Conservation (phyloP, 2,888 invertebrate species). For the Hecatera dysodea region DNA sequence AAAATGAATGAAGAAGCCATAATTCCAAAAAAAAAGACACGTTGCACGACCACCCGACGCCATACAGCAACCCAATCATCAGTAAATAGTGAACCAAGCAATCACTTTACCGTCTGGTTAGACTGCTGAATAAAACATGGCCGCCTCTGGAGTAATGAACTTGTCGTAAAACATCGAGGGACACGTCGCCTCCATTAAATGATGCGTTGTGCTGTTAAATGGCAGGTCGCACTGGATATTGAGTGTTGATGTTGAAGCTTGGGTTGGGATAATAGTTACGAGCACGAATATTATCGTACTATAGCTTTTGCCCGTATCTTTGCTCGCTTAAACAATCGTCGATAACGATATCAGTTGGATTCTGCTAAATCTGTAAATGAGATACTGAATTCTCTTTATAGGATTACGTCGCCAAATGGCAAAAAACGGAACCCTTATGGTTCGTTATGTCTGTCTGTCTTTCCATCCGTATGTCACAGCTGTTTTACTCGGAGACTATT, state of each 20-base stretch:
- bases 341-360: no score
- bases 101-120: slow-evolving; percentile 58
- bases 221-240: neutral
- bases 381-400: no score
- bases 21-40: neutral
- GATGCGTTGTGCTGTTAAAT: slow-evolving; percentile 14
- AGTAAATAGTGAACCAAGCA: slow-evolving; percentile 35
- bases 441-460: no score
- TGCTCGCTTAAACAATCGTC: no score
- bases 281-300: no score
- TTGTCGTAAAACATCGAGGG: slow-evolving; percentile 34
- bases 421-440: no score
- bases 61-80: slow-evolving; percentile 21
- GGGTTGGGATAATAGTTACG: neutral
- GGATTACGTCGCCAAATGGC: no score
- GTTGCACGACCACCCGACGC: neutral
- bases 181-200: slow-evolving; percentile 18
- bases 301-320: no score
- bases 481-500: no score
- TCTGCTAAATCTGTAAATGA: no score
- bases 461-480: no score
- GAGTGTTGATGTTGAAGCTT: neutral
- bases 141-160: slow-evolving; percentile 32
- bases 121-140: slow-evolving; percentile 60
- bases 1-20: neutral